Evolutionary conservation across 2,888 invertebrate genomes (phyloP).

Genomic region (Chironomus riparius): DNA sequence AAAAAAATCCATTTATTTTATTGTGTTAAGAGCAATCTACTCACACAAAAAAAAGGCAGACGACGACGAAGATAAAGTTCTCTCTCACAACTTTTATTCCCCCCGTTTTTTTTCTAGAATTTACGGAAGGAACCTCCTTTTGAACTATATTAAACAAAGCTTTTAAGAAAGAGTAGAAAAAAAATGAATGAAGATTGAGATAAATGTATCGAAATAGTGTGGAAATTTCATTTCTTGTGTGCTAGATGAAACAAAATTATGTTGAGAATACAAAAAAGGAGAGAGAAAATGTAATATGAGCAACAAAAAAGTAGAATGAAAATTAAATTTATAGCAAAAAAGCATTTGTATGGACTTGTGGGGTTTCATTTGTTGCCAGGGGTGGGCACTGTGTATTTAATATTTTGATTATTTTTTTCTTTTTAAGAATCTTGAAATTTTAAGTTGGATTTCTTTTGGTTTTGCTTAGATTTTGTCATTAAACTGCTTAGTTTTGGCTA

Average conservation of each 20-base stretch:
- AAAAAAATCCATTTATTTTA: conserved; percentile 13
- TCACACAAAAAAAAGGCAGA: not conserved
- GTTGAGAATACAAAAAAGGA: not conserved
- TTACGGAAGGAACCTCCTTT: conserved; percentile 3
- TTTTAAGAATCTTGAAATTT: too few relatives aligned
- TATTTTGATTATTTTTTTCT: too few relatives aligned
- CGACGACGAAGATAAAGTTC: not conserved
- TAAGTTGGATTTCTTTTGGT: too few relatives aligned
- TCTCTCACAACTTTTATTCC: not conserved
- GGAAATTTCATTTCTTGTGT: not conserved
- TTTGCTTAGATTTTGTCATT: too few relatives aligned
- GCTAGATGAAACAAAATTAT: not conserved
- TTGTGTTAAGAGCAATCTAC: not conserved
- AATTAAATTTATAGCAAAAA: too few relatives aligned
- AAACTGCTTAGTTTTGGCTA: too few relatives aligned
- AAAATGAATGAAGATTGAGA: not conserved
- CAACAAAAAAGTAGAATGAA: not conserved
- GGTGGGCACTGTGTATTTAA: too few relatives aligned
- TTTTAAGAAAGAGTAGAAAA: not conserved
- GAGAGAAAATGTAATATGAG: not conserved
- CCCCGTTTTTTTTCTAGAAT: not conserved
- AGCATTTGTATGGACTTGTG: too few relatives aligned
- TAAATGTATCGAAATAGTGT: not conserved
- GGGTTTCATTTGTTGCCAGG: too few relatives aligned
- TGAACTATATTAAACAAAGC: not conserved